phyloP scores from a whole-genome alignment of 2,888 invertebrate species.

The Pseudanteris insignis region DNA sequence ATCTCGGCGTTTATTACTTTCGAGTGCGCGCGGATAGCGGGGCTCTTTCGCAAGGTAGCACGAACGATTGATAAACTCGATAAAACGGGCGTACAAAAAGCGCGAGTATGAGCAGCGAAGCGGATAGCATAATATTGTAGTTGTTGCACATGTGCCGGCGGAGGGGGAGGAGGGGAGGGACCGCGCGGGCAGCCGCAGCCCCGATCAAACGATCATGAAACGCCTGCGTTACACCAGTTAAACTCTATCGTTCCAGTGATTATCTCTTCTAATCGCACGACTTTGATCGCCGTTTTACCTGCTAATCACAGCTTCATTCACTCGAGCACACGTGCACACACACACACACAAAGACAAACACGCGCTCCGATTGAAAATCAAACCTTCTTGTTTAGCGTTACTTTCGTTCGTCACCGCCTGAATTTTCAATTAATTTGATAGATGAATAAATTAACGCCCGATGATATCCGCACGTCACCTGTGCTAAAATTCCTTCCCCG shows the following conservation, averaged over 20 bases:
- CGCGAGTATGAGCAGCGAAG: slow-evolving; percentile 31
- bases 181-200: neutral
- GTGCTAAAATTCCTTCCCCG: too few relatives aligned
- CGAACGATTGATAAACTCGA: slow-evolving; percentile 43
- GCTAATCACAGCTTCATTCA: slow-evolving; percentile 7
- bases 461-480: too few relatives aligned
- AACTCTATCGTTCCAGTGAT: slow-evolving; percentile 7
- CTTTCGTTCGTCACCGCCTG: too few relatives aligned
- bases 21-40: slow-evolving; percentile 15
- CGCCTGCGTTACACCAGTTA: slow-evolving; percentile 23
- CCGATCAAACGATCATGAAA: slow-evolving; percentile 28
- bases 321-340: too few relatives aligned
- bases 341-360: too few relatives aligned
- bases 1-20: slow-evolving; percentile 30
- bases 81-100: slow-evolving; percentile 40
- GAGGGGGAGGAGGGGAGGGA: neutral
- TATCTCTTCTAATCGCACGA: slow-evolving; percentile 9
- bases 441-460: too few relatives aligned
- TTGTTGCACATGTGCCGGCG: slow-evolving; percentile 10
- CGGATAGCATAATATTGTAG: slow-evolving; percentile 28
- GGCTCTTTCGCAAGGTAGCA: slow-evolving; percentile 33
- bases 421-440: too few relatives aligned
- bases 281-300: slow-evolving; percentile 6
- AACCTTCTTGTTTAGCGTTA: too few relatives aligned
- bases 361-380: too few relatives aligned